phyloP scores from a whole-genome alignment of 2,888 invertebrate genomes.

The Podabrus alpinus region DNA sequence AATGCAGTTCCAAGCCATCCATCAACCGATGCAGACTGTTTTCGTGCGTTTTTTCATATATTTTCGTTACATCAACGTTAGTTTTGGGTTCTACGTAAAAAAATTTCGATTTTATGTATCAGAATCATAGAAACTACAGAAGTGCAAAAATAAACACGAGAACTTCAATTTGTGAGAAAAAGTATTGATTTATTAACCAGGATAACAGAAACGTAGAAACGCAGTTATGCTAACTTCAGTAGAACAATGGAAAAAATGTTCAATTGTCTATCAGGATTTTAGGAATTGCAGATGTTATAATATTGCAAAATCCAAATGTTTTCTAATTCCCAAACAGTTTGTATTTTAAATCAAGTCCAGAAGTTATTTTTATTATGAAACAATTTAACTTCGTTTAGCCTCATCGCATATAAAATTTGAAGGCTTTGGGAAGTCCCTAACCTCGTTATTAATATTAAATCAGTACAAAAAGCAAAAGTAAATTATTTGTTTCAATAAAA shows the following conservation, averaged over 20 bases:
- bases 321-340: neutral
- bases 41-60: no score
- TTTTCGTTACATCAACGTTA: no score
- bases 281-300: neutral
- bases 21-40: no score
- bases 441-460: neutral
- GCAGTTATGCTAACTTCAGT: neutral
- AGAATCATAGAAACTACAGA: neutral
- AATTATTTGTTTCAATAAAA: neutral
- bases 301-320: neutral
- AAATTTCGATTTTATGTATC: neutral
- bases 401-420: neutral
- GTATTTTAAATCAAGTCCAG: neutral
- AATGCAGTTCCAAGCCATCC: no score
- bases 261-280: neutral
- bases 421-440: neutral
- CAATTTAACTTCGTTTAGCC: neutral
- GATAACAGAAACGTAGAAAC: neutral
- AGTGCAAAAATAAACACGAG: neutral
- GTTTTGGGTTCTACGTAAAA: neutral
- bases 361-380: neutral
- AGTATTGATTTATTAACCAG: neutral
- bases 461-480: neutral
- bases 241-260: neutral
- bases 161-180: neutral